Conservation (phyloP, 2,113 vertebrate species). For the Menidia beryllina region DNA sequence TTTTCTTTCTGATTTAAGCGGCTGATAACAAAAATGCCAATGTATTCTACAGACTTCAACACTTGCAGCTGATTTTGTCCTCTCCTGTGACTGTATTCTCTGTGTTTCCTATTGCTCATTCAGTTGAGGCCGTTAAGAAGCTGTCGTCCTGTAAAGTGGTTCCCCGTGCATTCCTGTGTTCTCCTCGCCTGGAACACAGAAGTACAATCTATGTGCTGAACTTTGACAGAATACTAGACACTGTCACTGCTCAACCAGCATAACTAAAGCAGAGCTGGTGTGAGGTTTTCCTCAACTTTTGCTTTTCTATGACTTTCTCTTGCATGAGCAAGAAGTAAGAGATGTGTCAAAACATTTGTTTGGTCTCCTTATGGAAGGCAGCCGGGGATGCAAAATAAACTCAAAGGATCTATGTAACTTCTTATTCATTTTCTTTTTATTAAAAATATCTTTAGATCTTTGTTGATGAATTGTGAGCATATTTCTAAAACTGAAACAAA, state of each 20-base stretch:
- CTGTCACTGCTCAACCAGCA: conserved; percentile 59
- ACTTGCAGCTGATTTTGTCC: conserved; percentile 20
- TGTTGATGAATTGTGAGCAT: neutral
- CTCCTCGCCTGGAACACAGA: conserved; percentile 69
- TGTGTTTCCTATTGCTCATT: conserved; percentile 71
- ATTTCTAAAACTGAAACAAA: conserved; percentile 39
- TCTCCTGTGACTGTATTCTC: conserved; percentile 40
- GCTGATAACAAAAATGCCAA: conserved; percentile 27
- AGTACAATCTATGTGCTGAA: conserved; percentile 83
- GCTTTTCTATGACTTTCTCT: conserved; percentile 50
- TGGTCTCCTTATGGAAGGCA: neutral
- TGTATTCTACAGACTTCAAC: conserved; percentile 47
- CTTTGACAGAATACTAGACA: conserved; percentile 74
- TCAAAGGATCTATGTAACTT: neutral
- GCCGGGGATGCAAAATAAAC: conserved; percentile 4
- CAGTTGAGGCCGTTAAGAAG: conserved; percentile 67
- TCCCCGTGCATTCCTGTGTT: conserved; percentile 66
- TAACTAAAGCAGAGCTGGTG: conserved; percentile 40
- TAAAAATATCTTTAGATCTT: neutral
- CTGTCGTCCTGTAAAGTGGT: conserved; percentile 69
- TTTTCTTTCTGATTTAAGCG: conserved; percentile 44
- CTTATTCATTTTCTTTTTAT: neutral
- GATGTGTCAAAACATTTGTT: conserved; percentile 9
- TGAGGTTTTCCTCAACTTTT: conserved; percentile 47
- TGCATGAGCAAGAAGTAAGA: conserved; percentile 24